phyloP scores from a whole-genome alignment of 1,140 invertebrate genomes.

The Platyscapa corneri region DNA sequence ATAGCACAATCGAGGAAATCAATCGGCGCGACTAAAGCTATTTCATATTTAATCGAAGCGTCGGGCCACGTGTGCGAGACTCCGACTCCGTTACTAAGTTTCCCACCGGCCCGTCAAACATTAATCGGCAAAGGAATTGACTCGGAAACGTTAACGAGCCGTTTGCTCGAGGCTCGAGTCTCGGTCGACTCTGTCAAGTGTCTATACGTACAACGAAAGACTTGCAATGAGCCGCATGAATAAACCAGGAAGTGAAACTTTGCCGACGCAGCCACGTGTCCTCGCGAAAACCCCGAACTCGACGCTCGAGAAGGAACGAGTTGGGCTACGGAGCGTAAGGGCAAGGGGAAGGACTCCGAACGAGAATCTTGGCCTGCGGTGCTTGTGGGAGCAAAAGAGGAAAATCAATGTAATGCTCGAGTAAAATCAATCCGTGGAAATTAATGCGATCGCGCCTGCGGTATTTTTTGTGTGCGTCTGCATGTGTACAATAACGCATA shows the following conservation, averaged over 20 bases:
- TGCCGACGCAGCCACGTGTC: too few relatives aligned
- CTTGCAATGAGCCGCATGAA: neutral
- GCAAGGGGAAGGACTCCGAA: neutral
- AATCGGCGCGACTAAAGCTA: neutral
- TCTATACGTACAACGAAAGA: neutral
- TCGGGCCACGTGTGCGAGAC: neutral
- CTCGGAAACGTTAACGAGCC: conserved; percentile 49
- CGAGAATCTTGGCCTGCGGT: too few relatives aligned
- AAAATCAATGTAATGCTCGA: conserved; percentile 71
- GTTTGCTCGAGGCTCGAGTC: neutral
- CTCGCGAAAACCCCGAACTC: conserved; percentile 37
- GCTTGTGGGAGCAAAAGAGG: neutral
- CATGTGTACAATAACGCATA: conserved; percentile 24
- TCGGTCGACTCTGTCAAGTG: too few relatives aligned
- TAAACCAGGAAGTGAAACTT: neutral
- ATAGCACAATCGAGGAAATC: too few relatives aligned
- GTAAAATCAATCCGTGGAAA: conserved; percentile 72
- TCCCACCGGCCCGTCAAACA: conserved; percentile 36
- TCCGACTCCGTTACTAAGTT: too few relatives aligned
- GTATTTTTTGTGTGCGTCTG: neutral
- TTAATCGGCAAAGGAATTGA: conserved; percentile 40
- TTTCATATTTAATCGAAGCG: conserved; percentile 63
- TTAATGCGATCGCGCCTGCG: conserved; percentile 68
- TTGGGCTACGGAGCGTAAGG: neutral
- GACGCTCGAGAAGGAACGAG: conserved; percentile 28